Conservation (phyloP, 1,140 invertebrate species). For the Harpegnathos saltator region DNA sequence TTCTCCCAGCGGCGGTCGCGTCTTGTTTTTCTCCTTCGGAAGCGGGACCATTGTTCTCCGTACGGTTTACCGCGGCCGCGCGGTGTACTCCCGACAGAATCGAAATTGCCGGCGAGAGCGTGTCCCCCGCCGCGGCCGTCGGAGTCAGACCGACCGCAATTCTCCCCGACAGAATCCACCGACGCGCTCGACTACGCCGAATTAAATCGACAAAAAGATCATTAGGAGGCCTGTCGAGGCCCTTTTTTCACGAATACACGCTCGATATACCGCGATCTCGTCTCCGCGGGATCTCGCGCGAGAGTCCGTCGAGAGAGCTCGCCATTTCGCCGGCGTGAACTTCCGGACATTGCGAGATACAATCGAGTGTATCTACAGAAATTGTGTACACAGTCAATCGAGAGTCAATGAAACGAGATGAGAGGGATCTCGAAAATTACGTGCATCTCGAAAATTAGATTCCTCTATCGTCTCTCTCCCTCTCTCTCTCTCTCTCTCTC, state of each 20-base stretch:
- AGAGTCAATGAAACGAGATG: too few species aligned
- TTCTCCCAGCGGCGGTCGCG: background rate
- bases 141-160: constrained; percentile 20
- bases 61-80: constrained; percentile 28
- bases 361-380: too few species aligned
- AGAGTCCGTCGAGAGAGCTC: too few species aligned
- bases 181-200: background rate
- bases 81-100: constrained; percentile 39
- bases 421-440: too few species aligned
- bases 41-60: constrained; percentile 47
- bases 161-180: background rate
- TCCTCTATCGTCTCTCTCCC: too few species aligned
- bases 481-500: too few species aligned
- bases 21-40: constrained; percentile 51
- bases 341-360: too few species aligned
- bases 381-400: too few species aligned
- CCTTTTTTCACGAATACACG: too few species aligned
- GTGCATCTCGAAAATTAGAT: too few species aligned
- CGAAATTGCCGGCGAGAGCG: constrained; percentile 35
- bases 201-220: constrained; percentile 12
- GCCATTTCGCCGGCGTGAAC: too few species aligned
- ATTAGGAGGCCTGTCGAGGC: background rate
- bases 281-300: background rate
- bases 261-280: background rate
- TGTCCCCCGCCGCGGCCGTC: background rate